These are phyloP conservation scores for Protobothrops flavoviridis DNA, from an alignment of 2,113 vertebrate species.

Conservation along the genomic window DNA sequence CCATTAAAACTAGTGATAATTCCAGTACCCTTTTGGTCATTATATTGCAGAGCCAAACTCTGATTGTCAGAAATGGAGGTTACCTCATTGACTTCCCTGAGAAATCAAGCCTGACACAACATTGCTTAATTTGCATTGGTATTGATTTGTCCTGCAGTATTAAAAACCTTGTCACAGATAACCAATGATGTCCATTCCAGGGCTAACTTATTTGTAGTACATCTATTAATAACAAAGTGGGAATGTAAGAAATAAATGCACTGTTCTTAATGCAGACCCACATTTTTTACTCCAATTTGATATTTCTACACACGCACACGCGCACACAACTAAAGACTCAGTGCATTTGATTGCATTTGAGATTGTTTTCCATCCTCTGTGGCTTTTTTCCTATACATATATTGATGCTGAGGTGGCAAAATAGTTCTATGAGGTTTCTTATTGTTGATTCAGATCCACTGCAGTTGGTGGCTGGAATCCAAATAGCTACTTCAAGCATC, in stretches of 20 bases:
- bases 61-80: conserved; percentile 46
- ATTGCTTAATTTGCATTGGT: conserved; percentile 53
- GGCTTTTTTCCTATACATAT: neutral
- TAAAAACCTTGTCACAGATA: conserved; percentile 41
- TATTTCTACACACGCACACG: neutral
- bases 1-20: conserved; percentile 51
- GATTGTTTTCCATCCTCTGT: neutral
- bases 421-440: neutral
- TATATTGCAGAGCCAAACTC: conserved; percentile 52
- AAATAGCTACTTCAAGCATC: neutral
- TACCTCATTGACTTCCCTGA: conserved; percentile 47
- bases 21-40: conserved; percentile 43
- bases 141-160: conserved; percentile 47
- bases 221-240: conserved; percentile 47
- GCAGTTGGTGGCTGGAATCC: neutral
- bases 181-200: conserved; percentile 35
- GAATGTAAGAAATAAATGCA: conserved; percentile 34
- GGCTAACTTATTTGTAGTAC: conserved; percentile 44
- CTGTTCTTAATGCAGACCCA: conserved; percentile 40
- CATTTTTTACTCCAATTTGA: conserved; percentile 30
- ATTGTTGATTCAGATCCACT: neutral
- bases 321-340: neutral
- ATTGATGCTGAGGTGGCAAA: neutral
- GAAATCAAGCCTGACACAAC: conserved; percentile 48
- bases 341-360: neutral